Conservation (phyloP, 2,888 invertebrate species). For the Urechis unicinctus region DNA sequence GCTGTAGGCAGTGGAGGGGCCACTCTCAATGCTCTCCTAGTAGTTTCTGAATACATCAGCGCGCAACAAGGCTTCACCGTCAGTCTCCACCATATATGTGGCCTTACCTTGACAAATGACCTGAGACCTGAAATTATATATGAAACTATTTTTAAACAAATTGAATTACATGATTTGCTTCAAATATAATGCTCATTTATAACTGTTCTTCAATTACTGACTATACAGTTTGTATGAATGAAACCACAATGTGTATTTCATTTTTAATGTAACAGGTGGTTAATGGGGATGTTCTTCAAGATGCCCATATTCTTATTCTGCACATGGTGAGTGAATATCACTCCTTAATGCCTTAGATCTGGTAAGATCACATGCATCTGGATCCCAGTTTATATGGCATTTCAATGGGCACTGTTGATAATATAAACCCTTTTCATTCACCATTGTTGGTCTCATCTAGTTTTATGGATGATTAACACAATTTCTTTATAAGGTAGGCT, state of each 20-base stretch:
- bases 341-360: background rate
- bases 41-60: conserved; percentile 53
- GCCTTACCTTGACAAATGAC: background rate
- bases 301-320: conserved; percentile 48
- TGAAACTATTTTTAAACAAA: background rate
- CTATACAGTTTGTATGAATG: background rate
- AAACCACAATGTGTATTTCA: background rate
- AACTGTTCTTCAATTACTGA: background rate
- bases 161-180: background rate
- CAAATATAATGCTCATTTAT: background rate
- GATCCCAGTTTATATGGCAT: too few species aligned
- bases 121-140: background rate
- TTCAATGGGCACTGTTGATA: too few species aligned
- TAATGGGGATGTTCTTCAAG: conserved; percentile 46
- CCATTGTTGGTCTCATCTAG: too few species aligned
- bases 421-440: too few species aligned
- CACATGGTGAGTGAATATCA: conserved; percentile 45
- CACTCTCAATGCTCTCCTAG: conserved; percentile 54
- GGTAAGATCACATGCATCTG: too few species aligned
- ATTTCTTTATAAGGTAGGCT: too few species aligned
- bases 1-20: conserved; percentile 55
- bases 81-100: conserved; percentile 16
- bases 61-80: conserved; percentile 50
- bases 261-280: conserved; percentile 32
- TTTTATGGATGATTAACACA: too few species aligned